Evolutionary conservation across 2,797 vertebrate species (phyloP).

Genomic region (Gadopsis marmoratus): DNA sequence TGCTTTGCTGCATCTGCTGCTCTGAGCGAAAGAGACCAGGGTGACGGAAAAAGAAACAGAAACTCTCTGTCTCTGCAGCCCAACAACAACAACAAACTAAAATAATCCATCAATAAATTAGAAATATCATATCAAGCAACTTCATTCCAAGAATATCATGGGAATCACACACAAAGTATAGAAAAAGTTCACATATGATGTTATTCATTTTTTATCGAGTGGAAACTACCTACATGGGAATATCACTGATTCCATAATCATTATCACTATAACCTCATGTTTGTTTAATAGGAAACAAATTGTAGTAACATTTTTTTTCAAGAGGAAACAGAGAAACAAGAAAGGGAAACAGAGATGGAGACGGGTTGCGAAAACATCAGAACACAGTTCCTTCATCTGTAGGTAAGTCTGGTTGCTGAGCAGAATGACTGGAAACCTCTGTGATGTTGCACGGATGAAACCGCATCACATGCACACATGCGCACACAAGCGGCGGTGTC

Average conservation of each 20-base stretch:
- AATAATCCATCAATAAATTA: background rate
- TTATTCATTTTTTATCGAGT: constrained; percentile 2
- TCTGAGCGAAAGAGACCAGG: background rate
- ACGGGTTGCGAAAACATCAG: constrained; percentile 65
- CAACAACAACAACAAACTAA: background rate
- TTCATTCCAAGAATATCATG: background rate
- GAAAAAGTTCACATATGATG: background rate
- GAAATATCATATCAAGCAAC: background rate
- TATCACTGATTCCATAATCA: constrained; percentile 28
- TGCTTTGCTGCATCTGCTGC: constrained; percentile 26
- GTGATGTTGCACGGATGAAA: constrained; percentile 49
- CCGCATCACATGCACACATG: constrained; percentile 51
- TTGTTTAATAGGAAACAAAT: constrained; percentile 33
- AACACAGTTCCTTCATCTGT: constrained; percentile 54
- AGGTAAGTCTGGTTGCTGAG: constrained; percentile 45
- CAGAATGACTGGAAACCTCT: constrained; percentile 73
- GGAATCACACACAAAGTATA: background rate
- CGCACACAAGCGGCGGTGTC: background rate
- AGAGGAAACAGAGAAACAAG: constrained; percentile 34
- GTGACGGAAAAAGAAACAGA: constrained; percentile 43
- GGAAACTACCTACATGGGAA: constrained; percentile 14
- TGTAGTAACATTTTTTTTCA: constrained; percentile 16
- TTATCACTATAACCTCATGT: background rate
- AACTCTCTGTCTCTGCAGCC: constrained; percentile 3
- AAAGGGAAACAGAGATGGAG: constrained; percentile 49